Conservation (phyloP, 2,888 invertebrate species). For the Furcula furcula region DNA sequence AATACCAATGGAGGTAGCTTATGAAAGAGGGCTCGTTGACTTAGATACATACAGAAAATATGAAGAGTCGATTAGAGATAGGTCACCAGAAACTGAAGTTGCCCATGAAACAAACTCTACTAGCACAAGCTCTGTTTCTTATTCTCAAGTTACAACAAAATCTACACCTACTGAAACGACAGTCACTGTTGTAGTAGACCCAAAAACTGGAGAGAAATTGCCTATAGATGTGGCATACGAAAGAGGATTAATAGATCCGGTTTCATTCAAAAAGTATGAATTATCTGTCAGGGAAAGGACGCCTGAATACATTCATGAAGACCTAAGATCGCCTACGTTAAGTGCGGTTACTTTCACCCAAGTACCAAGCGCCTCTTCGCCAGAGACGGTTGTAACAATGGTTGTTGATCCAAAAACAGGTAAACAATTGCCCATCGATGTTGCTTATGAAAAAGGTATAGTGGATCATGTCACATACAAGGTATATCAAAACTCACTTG, state of each 20-base stretch:
- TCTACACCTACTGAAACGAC: constrained; percentile 42
- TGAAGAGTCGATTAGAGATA: constrained; percentile 68
- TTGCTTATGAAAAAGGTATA: constrained; percentile 81
- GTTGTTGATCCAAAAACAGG: constrained; percentile 87
- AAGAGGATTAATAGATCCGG: constrained; percentile 76
- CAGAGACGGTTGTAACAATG: constrained; percentile 30
- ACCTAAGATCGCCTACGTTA: constrained; percentile 23
- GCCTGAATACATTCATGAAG: constrained; percentile 33
- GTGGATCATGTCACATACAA: constrained; percentile 48
- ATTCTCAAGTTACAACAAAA: constrained; percentile 40
- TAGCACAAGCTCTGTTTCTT: constrained; percentile 34
- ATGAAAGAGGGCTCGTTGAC: constrained; percentile 88
- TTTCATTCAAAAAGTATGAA: constrained; percentile 67
- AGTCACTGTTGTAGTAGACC: constrained; percentile 84
- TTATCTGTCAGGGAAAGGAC: constrained; percentile 52
- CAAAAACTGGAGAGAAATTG: constrained; percentile 88
- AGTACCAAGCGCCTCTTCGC: constrained; percentile 31
- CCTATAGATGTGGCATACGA: constrained; percentile 89
- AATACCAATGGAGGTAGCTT: constrained; percentile 90
- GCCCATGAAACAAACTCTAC: constrained; percentile 35
- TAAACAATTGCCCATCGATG: constrained; percentile 87
- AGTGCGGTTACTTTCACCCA: constrained; percentile 33
- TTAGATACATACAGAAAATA: constrained; percentile 75
- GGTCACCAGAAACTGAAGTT: constrained; percentile 47
- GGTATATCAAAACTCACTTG: constrained; percentile 31